Evolutionary conservation across 1,140 invertebrate genomes (phyloP), one percentile per base, ranked within the genome.

Genomic region (Papilio helenus): DNA sequence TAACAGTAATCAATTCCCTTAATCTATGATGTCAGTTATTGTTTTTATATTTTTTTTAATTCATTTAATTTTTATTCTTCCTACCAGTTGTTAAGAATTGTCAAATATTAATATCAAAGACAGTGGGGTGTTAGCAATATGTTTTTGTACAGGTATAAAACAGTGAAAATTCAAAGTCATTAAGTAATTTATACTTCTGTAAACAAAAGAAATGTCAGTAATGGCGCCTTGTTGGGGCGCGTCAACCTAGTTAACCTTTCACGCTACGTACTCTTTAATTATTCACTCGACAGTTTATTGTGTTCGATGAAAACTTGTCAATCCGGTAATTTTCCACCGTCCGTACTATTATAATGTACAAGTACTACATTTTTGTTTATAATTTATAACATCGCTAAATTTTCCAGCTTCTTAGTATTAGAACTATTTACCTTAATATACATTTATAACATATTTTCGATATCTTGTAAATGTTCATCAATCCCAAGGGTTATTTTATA

Each of bases 211-310:
- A 34, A 34, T 26, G 14, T 1, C 14, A 46, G 51, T 34, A 80
- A 73, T 65, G 44, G 58, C 68, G 72, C 23, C 44, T 71, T 51
- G 58, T 79, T 78, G 78, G 87, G 86, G 85, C 81, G 83, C 80
- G 86, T 83, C 86, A 79, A 76, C 80, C 86, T 88, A 82, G 89
- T 91, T 93, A 91, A 93, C 91, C 90, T 93, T 90, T 93, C 90
- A 92, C 90, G 90, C 85, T 80, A 90, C 83, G 79, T 76, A 76
- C 46, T 42, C 46, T 44, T 74, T 39, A 58, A 58, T 76, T 76
- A 76, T 76, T 76, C 49, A 55, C n/a, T 58, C 74, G 74, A 58
- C 74, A 55, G 10, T 76, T 76, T 76, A 55, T 58, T 39, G 16
- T 26, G 5, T 76, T 51, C 3, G 1, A 76, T 58, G 51, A 76